A percentile compares a stretch with the other conserved stretches of the same genome.
phyloP scores from a whole-genome alignment of 2,888 invertebrate species.

The Suillia variegata region DNA sequence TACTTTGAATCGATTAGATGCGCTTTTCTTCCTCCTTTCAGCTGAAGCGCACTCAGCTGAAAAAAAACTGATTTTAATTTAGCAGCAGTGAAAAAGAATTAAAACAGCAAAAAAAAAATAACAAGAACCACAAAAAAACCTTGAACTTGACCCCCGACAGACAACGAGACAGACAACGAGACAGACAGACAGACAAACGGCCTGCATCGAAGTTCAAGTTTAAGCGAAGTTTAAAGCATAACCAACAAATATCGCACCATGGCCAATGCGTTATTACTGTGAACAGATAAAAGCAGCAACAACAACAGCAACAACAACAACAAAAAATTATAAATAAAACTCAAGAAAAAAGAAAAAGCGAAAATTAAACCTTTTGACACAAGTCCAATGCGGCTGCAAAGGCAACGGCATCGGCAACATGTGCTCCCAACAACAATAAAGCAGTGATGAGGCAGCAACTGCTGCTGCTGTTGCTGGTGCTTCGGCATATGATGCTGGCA shows the following conservation, averaged over 20 bases:
- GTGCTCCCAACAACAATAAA: background rate
- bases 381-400: slow-evolving; percentile 13
- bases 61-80: no score
- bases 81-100: background rate
- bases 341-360: slow-evolving; percentile 4
- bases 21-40: no score
- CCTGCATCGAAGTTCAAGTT: background rate
- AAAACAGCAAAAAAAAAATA: no score
- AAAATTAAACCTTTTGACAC: slow-evolving; percentile 31
- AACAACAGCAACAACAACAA: no score
- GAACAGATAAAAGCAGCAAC: background rate
- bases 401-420: background rate
- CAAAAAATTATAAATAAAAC: no score
- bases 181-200: background rate
- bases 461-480: background rate
- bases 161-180: background rate
- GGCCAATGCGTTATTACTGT: slow-evolving; percentile 28
- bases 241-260: slow-evolving; percentile 27
- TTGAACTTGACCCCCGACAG: slow-evolving; percentile 7
- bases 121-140: slow-evolving; percentile 40
- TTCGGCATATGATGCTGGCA: background rate
- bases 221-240: slow-evolving; percentile 12
- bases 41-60: no score
- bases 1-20: no score
- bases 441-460: no score